Conservation (phyloP, 2,113 vertebrate species). For the Zosterops pallidus region DNA sequence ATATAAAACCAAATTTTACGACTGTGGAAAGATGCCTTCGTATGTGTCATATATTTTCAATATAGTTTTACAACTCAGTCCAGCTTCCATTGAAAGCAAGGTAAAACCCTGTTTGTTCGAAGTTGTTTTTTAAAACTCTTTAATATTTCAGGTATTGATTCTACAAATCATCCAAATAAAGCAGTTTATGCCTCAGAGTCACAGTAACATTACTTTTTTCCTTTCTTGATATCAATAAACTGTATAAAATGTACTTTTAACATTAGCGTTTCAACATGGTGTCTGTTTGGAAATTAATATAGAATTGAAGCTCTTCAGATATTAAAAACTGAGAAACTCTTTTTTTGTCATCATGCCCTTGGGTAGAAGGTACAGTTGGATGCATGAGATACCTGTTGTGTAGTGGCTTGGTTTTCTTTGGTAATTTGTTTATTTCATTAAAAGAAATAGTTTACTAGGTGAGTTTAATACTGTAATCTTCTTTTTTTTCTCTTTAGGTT, state of each 20-base stretch:
- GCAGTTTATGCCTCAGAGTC: neutral
- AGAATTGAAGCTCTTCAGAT: neutral
- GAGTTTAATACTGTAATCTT: neutral
- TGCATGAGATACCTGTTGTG: neutral
- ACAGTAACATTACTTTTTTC: neutral
- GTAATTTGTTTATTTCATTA: neutral
- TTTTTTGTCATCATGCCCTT: neutral
- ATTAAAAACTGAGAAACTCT: neutral
- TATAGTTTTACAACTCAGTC: neutral
- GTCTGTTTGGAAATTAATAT: neutral
- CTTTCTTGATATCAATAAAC: neutral
- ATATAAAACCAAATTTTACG: neutral
- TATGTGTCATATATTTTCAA: neutral
- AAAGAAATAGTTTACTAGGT: neutral
- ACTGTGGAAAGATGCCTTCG: neutral
- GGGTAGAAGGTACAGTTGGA: neutral
- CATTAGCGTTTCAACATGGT: neutral
- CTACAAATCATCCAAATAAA: neutral
- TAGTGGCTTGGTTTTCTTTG: neutral
- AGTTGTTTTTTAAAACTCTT: neutral
- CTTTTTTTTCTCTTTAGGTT: constrained; percentile 79
- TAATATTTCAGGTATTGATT: neutral
- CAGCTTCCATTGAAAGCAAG: neutral
- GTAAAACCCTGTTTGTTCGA: neutral
- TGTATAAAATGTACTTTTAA: neutral